Conservation (phyloP, 1,140 invertebrate genomes). For the Drosophila bocki region DNA sequence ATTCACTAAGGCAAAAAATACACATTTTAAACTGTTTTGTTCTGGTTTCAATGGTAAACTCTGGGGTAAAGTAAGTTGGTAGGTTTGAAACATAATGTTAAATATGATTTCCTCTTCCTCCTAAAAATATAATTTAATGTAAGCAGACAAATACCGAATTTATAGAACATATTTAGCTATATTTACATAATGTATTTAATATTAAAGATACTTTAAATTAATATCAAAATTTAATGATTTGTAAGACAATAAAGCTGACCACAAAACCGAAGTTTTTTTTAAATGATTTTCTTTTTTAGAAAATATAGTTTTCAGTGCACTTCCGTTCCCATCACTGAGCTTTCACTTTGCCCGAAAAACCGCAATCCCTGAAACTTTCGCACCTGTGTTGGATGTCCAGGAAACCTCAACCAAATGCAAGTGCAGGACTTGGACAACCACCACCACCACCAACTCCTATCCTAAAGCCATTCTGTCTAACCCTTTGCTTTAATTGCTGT, state of each 20-base stretch:
- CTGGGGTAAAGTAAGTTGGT: too few species aligned
- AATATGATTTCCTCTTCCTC: too few species aligned
- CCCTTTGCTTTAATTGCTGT: constrained; percentile 54
- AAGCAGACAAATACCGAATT: too few species aligned
- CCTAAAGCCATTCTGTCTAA: constrained; percentile 30
- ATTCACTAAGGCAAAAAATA: not conserved
- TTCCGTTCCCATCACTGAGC: constrained; percentile 9
- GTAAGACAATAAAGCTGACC: too few species aligned
- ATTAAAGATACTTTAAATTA: too few species aligned
- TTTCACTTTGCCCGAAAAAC: constrained; percentile 27
- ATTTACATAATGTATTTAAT: too few species aligned
- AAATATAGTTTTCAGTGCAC: constrained; percentile 1
- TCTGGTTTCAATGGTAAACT: not conserved
- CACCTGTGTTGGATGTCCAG: constrained; percentile 49
- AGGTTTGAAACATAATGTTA: too few species aligned
- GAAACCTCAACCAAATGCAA: constrained; percentile 32
- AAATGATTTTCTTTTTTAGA: not conserved
- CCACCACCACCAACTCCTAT: constrained; percentile 6
- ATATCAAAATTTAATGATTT: too few species aligned
- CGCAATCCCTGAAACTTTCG: constrained; percentile 44
- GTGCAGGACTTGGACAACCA: constrained; percentile 14
- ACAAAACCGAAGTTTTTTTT: too few species aligned
- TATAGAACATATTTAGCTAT: too few species aligned
- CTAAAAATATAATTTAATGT: too few species aligned
- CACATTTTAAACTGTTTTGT: not conserved